Evolutionary conservation across 2,113 vertebrate genomes (phyloP).

Genomic region (Hippopotamus amphibius): DNA sequence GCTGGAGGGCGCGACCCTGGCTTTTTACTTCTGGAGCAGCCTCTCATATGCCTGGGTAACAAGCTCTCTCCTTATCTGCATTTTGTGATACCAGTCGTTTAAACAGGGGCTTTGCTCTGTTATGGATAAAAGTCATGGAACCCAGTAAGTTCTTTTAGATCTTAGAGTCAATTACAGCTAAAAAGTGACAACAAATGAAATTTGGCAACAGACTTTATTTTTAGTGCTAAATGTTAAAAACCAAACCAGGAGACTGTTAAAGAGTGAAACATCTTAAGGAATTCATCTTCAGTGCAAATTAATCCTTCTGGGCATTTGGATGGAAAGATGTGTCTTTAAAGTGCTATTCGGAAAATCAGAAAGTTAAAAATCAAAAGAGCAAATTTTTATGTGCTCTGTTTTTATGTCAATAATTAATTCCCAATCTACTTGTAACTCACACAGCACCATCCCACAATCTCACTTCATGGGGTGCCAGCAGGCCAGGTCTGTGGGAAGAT

Average conservation of each 20-base stretch:
- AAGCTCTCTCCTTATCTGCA: neutral
- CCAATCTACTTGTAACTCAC: neutral
- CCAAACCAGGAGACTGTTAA: constrained; percentile 57
- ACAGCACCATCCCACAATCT: neutral
- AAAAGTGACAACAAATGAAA: constrained; percentile 60
- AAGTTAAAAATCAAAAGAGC: constrained; percentile 52
- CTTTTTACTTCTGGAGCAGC: neutral
- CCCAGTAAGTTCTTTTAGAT: constrained; percentile 48
- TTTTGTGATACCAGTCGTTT: constrained; percentile 42
- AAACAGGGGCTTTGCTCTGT: neutral
- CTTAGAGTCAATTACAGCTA: constrained; percentile 49
- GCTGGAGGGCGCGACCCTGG: neutral
- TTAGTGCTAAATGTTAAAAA: constrained; percentile 70
- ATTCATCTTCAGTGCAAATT: constrained; percentile 65
- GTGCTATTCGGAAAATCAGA: constrained; percentile 61
- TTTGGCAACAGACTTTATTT: constrained; percentile 54
- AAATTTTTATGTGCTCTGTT: constrained; percentile 15
- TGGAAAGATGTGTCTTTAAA: constrained; percentile 62
- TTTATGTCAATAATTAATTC: constrained; percentile 57
- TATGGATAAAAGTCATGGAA: neutral
- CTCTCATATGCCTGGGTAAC: neutral
- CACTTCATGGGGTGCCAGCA: neutral
- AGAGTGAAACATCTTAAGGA: constrained; percentile 52
- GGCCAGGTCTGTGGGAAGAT: neutral
- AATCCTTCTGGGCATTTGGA: constrained; percentile 44